phyloP scores from a whole-genome alignment of 2,888 invertebrate species.

The Cryptus viduatorius region DNA sequence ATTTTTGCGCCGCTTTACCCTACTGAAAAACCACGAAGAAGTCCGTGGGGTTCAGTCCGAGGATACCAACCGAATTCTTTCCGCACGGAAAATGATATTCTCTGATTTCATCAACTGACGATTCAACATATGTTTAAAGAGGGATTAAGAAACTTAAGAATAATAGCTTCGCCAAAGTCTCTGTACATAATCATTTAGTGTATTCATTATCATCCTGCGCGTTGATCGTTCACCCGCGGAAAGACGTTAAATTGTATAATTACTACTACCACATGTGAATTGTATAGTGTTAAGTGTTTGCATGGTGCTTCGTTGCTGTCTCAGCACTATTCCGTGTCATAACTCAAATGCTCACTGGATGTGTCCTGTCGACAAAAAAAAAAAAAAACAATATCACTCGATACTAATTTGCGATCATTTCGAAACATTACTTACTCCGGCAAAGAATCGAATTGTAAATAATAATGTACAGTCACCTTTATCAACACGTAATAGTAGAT shows the following conservation, averaged over 20 bases:
- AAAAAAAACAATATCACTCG: conserved; percentile 47
- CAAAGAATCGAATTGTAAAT: conserved; percentile 62
- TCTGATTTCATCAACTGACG: conserved; percentile 1
- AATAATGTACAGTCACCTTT: conserved; percentile 67
- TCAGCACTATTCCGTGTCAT: conserved; percentile 67
- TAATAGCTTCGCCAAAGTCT: conserved; percentile 58
- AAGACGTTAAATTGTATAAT: conserved; percentile 60
- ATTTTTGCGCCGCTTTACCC: too few relatives aligned
- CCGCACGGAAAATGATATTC: conserved; percentile 3
- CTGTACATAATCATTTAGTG: conserved; percentile 66
- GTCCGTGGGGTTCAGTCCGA: conserved; percentile 14
- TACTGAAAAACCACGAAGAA: neutral
- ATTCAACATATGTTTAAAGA: conserved; percentile 9
- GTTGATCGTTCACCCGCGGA: conserved; percentile 47
- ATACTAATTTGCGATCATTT: conserved; percentile 59
- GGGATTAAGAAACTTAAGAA: conserved; percentile 27
- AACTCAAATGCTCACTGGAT: conserved; percentile 62
- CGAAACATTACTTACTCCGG: conserved; percentile 45
- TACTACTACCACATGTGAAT: conserved; percentile 61
- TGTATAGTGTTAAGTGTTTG: conserved; percentile 67
- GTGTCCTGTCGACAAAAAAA: conserved; percentile 25
- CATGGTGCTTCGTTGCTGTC: conserved; percentile 68
- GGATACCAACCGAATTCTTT: conserved; percentile 7
- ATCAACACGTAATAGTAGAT: conserved; percentile 58
- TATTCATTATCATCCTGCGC: conserved; percentile 57